These are phyloP conservation scores for Peromyscus polionotus DNA, from an alignment of 2,113 vertebrate species.

Conservation along the genomic window DNA sequence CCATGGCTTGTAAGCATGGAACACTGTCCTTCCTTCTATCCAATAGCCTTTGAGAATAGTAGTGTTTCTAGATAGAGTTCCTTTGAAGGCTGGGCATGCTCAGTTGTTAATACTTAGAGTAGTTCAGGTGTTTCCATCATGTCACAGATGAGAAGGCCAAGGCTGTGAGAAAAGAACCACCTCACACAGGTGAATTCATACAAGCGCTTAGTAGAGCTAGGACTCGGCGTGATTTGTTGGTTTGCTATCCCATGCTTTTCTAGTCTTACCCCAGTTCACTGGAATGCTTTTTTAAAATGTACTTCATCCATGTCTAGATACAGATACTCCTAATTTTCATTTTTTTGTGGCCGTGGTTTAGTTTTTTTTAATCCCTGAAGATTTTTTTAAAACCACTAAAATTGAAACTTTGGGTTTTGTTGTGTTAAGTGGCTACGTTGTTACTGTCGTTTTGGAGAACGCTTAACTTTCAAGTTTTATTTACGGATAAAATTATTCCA, in stretches of 20 bases:
- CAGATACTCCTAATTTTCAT: background rate
- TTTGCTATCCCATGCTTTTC: background rate
- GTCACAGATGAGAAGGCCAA: background rate
- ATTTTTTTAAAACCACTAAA: background rate
- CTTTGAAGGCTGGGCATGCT: background rate
- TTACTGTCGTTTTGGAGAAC: constrained; percentile 43
- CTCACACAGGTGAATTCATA: background rate
- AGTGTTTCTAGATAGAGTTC: background rate
- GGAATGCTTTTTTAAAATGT: background rate
- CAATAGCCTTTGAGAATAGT: background rate
- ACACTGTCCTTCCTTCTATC: background rate
- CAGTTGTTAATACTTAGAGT: background rate
- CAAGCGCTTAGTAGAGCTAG: background rate
- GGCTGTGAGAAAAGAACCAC: background rate
- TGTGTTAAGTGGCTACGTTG: background rate
- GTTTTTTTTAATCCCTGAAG: background rate
- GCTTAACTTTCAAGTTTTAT: constrained; percentile 5
- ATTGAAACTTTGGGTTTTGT: background rate
- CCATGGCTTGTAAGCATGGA: background rate
- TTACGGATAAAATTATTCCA: constrained; percentile 56
- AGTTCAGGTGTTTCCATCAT: background rate
- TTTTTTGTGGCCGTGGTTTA: constrained; percentile 20
- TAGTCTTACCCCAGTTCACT: background rate
- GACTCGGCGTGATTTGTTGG: background rate
- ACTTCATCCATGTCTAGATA: background rate